phyloP scores from a whole-genome alignment of 2,113 vertebrate genomes.

The Marcusenius ussheri region DNA sequence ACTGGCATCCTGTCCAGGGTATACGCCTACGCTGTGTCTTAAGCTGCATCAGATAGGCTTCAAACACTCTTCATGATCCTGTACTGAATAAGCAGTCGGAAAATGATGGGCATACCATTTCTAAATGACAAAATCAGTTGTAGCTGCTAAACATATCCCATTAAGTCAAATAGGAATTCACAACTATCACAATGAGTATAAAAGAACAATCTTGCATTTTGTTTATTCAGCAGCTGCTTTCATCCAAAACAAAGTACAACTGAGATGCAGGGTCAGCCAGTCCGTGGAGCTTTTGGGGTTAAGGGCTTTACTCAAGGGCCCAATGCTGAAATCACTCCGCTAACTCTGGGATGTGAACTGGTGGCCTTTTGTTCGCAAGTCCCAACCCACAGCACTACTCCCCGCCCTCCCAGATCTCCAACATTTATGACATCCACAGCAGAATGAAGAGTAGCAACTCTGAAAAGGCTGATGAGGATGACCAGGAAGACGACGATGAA shows the following conservation, averaged over 20 bases:
- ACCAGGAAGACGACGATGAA: neutral
- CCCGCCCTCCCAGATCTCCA: neutral
- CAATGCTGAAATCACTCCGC: neutral
- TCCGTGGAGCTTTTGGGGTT: neutral
- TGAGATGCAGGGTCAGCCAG: neutral
- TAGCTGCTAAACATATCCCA: neutral
- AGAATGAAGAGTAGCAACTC: neutral
- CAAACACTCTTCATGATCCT: slow-evolving; percentile 14
- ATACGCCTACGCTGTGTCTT: neutral
- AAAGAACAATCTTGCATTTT: neutral
- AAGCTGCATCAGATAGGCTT: neutral
- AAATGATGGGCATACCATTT: slow-evolving; percentile 36
- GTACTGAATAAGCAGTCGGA: neutral
- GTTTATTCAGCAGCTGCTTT: neutral
- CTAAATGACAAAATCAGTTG: neutral
- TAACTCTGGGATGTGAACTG: slow-evolving; percentile 17
- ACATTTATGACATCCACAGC: neutral
- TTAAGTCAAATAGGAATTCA: neutral
- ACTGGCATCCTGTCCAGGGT: neutral
- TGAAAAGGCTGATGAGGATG: neutral
- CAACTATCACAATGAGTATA: neutral
- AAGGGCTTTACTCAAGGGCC: neutral
- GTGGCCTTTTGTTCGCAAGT: slow-evolving; percentile 14
- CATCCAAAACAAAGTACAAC: neutral
- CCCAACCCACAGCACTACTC: neutral